phyloP scores from a whole-genome alignment of 2,797 vertebrate genomes.

The Lepidocolaptes lacrymiger region DNA sequence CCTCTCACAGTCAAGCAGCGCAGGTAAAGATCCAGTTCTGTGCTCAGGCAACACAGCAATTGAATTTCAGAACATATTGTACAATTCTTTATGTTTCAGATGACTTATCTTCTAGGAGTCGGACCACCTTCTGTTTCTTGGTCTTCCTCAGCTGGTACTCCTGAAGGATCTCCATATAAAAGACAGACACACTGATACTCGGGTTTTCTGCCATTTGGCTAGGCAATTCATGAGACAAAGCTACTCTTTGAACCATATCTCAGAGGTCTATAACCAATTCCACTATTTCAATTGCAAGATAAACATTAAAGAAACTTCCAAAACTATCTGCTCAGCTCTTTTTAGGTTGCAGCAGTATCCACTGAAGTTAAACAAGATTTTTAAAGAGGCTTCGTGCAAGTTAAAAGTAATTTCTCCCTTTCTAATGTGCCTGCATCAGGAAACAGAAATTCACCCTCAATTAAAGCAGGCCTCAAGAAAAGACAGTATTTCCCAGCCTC shows the following conservation, averaged over 20 bases:
- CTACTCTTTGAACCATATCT: neutral
- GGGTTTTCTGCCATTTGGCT: neutral
- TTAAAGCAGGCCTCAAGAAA: neutral
- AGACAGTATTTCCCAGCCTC: neutral
- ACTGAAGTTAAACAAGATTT: neutral
- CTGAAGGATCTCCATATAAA: neutral
- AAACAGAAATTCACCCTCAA: neutral
- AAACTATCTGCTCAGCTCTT: neutral
- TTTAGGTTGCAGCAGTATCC: neutral
- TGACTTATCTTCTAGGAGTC: neutral
- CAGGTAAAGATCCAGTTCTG: neutral
- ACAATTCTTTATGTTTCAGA: neutral
- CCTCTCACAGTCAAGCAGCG: accelerated
- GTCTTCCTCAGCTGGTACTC: neutral
- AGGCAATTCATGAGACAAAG: neutral
- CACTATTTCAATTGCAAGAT: neutral
- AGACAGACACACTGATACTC: neutral
- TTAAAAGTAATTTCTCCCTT: neutral
- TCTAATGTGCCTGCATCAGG: neutral
- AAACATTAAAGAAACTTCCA: neutral
- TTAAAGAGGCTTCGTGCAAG: neutral
- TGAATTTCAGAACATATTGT: neutral
- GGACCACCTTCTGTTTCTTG: neutral
- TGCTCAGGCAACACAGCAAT: neutral
- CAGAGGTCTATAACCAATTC: neutral